Conservation (phyloP, 2,113 vertebrate genomes). For the Pterocles gutturalis region DNA sequence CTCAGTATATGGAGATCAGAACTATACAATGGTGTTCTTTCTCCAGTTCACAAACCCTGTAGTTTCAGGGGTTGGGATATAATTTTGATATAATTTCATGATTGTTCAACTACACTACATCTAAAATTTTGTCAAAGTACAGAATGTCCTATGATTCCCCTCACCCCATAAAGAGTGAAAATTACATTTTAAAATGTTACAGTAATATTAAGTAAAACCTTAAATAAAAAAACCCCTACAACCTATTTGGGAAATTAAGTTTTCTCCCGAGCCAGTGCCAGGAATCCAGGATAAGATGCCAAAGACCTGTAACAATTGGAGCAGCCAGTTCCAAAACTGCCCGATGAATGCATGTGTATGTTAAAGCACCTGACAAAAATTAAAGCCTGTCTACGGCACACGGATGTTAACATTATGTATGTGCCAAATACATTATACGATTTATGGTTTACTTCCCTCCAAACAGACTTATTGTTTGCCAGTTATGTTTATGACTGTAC, state of each 20-base stretch:
- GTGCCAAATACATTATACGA: not conserved
- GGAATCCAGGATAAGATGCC: not conserved
- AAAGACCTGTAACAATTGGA: not conserved
- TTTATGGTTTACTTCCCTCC: not conserved
- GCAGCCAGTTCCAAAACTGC: not conserved
- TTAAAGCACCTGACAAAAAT: not conserved
- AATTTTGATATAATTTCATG: conserved; percentile 23
- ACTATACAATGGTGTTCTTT: conserved; percentile 20
- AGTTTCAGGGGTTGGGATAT: not conserved
- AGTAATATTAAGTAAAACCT: not conserved
- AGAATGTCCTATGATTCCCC: not conserved
- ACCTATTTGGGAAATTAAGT: not conserved
- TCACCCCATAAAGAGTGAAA: not conserved
- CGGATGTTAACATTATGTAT: not conserved
- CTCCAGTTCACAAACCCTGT: not conserved
- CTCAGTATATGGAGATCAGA: not conserved
- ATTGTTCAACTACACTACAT: not conserved
- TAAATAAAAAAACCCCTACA: not conserved
- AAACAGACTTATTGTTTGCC: not conserved
- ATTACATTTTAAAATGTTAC: not conserved
- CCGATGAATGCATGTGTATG: not conserved
- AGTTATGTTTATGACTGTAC: not conserved
- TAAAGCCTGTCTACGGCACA: not conserved
- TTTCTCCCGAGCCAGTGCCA: not conserved
- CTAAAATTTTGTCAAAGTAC: not conserved